Percentiles rank a stretch among this genome's conserved stretches.
These are phyloP conservation scores for Labrus mixtus DNA, from an alignment of 2,113 vertebrate species.

Conservation along the genomic window DNA sequence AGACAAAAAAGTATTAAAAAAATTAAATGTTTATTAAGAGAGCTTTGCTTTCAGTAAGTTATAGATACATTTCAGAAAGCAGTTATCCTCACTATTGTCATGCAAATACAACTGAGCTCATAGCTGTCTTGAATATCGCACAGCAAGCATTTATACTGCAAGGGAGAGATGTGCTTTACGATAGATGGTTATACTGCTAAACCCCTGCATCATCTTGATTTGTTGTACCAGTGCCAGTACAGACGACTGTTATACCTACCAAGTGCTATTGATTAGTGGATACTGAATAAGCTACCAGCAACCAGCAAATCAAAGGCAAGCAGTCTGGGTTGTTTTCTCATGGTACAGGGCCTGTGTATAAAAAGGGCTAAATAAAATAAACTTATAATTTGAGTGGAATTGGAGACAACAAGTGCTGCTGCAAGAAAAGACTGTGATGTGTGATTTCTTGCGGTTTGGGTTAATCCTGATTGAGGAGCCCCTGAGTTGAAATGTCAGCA, in stretches of 20 bases:
- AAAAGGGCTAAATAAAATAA: slow-evolving; percentile 81
- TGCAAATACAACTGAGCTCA: not conserved
- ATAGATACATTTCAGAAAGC: slow-evolving; percentile 2
- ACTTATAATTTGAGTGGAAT: slow-evolving; percentile 84
- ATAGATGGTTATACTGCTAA: slow-evolving; percentile 34
- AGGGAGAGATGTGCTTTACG: too few species aligned
- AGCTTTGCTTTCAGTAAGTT: not conserved
- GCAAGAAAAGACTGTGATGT: slow-evolving; percentile 79
- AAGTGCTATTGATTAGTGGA: slow-evolving; percentile 30
- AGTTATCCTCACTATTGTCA: not conserved
- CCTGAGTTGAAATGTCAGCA: slow-evolving; percentile 84
- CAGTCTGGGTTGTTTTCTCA: slow-evolving; percentile 78
- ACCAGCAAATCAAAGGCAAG: slow-evolving; percentile 72
- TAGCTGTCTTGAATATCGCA: too few species aligned
- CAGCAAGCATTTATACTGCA: too few species aligned
- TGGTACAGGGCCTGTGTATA: slow-evolving; percentile 61
- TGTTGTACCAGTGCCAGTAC: slow-evolving; percentile 31
- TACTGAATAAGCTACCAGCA: slow-evolving; percentile 54
- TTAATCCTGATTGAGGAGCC: slow-evolving; percentile 85
- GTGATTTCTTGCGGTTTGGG: slow-evolving; percentile 82
- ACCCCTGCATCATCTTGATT: slow-evolving; percentile 54
- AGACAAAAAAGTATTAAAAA: not conserved
- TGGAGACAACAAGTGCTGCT: slow-evolving; percentile 82
- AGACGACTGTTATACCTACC: slow-evolving; percentile 62
- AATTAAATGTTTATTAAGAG: not conserved